Evolutionary conservation across 1,140 invertebrate species (phyloP).

Genomic region (Lepidotrigona ventralis): DNA sequence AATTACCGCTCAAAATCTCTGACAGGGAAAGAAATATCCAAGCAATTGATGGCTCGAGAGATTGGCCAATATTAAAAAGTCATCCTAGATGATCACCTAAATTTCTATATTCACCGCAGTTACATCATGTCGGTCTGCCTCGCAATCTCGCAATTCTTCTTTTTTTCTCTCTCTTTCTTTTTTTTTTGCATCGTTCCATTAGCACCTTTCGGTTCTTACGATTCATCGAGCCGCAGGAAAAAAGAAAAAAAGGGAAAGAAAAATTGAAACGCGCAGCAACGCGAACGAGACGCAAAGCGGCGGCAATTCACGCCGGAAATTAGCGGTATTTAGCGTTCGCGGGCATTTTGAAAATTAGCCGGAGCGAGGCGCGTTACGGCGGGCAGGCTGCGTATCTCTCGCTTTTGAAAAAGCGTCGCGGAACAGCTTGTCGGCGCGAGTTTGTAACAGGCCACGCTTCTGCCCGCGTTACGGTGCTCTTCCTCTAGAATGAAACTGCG

Average conservation of each 20-base stretch:
- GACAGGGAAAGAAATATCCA: too few relatives aligned
- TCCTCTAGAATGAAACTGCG: conserved; percentile 41
- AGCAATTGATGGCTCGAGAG: neutral
- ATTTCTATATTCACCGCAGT: neutral
- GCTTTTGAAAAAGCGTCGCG: conserved; percentile 1
- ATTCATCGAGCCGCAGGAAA: too few relatives aligned
- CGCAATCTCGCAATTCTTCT: too few relatives aligned
- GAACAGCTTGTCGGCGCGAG: neutral
- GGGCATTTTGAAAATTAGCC: conserved; percentile 5
- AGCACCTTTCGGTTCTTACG: neutral
- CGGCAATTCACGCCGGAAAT: neutral
- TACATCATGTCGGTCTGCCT: neutral
- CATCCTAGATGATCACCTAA: neutral
- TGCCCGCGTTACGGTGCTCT: conserved; percentile 32
- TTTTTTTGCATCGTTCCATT: neutral
- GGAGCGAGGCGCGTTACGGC: neutral
- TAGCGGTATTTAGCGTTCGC: neutral
- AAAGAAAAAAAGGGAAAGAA: too few relatives aligned
- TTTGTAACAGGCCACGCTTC: conserved; percentile 28
- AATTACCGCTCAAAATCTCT: neutral
- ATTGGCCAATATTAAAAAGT: neutral
- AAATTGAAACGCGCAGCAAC: neutral
- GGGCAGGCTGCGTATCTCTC: neutral
- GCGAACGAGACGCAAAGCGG: neutral
- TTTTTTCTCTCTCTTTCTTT: too few relatives aligned